phyloP scores from a whole-genome alignment of 2,113 vertebrate species.

The Nasalis larvatus region DNA sequence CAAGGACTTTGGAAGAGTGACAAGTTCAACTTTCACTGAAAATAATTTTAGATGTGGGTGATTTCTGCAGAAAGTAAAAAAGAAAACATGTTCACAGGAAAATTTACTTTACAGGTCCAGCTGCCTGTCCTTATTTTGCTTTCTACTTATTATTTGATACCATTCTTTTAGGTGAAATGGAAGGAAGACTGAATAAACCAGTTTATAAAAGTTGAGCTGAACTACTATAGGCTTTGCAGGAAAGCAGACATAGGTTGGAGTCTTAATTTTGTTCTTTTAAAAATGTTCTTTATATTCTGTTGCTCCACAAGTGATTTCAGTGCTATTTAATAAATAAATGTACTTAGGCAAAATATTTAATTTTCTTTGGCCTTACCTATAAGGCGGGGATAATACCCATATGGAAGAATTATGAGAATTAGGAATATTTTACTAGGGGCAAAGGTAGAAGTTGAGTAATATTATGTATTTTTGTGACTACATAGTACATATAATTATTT shows the following conservation, averaged over 20 bases:
- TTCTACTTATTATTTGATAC: background rate
- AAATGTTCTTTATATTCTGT: background rate
- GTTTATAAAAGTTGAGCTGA: background rate
- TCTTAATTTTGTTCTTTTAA: background rate
- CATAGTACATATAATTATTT: background rate
- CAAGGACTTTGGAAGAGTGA: background rate
- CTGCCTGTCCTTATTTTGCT: background rate
- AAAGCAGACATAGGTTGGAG: background rate
- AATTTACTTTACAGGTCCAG: slow-evolving; percentile 14
- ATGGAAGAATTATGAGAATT: background rate
- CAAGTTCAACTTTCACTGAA: background rate
- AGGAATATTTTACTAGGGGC: background rate
- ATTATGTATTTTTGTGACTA: background rate
- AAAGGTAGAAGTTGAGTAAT: background rate
- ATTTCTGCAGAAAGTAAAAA: background rate
- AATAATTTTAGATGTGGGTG: background rate
- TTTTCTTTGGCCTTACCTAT: background rate
- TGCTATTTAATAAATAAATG: background rate
- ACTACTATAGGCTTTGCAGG: background rate
- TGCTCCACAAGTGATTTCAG: background rate
- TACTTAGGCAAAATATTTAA: background rate
- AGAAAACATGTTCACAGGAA: background rate
- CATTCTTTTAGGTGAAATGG: background rate
- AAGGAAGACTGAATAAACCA: background rate
- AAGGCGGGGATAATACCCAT: background rate